phyloP scores from a whole-genome alignment of 2,797 vertebrate species.

The Cuculus canorus region DNA sequence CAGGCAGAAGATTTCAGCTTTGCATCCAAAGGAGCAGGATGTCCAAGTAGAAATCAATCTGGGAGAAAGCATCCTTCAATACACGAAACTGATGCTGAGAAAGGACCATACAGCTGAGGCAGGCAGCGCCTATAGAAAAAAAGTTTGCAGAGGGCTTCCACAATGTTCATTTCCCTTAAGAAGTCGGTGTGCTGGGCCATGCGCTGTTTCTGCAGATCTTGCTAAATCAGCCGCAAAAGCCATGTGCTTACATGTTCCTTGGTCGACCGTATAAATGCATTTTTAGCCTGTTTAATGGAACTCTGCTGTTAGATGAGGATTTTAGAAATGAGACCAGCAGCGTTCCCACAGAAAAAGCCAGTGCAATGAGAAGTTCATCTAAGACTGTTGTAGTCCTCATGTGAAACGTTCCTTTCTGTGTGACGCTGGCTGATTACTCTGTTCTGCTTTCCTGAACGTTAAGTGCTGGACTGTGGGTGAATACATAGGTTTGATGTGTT shows the following conservation, averaged over 20 bases:
- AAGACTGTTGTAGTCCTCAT: not conserved
- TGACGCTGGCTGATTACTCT: not conserved
- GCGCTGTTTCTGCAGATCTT: not conserved
- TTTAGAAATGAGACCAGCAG: not conserved
- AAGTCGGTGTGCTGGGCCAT: not conserved
- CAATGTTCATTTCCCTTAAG: rapidly evolving
- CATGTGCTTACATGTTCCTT: not conserved
- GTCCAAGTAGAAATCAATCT: not conserved
- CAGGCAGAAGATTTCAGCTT: not conserved
- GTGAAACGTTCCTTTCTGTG: not conserved
- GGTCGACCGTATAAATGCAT: not conserved
- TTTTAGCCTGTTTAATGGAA: not conserved
- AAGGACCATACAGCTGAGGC: not conserved
- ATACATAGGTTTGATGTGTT: not conserved
- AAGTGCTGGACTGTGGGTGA: not conserved
- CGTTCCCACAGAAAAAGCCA: not conserved
- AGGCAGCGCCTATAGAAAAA: not conserved
- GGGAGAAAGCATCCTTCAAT: not conserved
- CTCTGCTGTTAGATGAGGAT: not conserved
- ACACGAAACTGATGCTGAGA: not conserved
- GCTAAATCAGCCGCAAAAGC: not conserved
- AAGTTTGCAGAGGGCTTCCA: not conserved
- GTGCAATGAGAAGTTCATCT: not conserved
- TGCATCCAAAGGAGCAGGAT: not conserved
- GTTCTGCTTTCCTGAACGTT: not conserved